These are phyloP conservation scores for Schrankia costaestrigalis DNA, from an alignment of 2,888 invertebrate species.

Conservation along the genomic window DNA sequence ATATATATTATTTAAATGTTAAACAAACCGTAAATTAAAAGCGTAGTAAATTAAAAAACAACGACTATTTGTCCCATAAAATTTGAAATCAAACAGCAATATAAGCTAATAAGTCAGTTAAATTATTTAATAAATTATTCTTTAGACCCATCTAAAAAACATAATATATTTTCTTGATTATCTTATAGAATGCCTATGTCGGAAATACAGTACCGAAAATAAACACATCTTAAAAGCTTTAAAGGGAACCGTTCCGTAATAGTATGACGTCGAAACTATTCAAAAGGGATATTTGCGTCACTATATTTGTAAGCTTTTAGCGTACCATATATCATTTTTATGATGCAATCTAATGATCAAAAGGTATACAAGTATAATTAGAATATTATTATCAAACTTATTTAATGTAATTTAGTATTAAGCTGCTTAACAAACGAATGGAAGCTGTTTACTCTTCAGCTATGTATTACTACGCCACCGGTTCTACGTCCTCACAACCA, in stretches of 20 bases:
- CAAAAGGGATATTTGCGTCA: constrained; percentile 8
- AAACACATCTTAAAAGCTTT: constrained; percentile 27
- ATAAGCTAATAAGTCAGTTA: constrained; percentile 29
- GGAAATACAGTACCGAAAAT: too few relatives aligned
- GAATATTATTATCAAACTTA: too few relatives aligned
- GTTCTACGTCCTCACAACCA: constrained; percentile 40
- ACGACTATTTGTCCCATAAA: too few relatives aligned
- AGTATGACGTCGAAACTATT: constrained; percentile 10
- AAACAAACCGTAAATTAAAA: too few relatives aligned
- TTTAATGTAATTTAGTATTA: too few relatives aligned
- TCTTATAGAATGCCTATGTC: constrained; percentile 28
- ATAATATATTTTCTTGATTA: constrained; percentile 28
- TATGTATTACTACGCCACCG: constrained; percentile 47
- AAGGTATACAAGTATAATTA: too few relatives aligned
- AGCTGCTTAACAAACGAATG: constrained; percentile 43
- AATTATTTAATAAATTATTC: constrained; percentile 44
- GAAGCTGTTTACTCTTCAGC: constrained; percentile 50
- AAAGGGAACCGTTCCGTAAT: constrained; percentile 27
- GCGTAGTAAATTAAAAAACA: too few relatives aligned
- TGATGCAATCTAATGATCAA: too few relatives aligned
- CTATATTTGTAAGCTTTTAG: neutral
- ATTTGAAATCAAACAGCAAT: constrained; percentile 53
- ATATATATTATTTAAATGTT: too few relatives aligned
- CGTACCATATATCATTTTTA: neutral
- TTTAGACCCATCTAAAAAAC: constrained; percentile 35